phyloP scores from a whole-genome alignment of 2,888 invertebrate species.

The Pachymerium ferrugineum region DNA sequence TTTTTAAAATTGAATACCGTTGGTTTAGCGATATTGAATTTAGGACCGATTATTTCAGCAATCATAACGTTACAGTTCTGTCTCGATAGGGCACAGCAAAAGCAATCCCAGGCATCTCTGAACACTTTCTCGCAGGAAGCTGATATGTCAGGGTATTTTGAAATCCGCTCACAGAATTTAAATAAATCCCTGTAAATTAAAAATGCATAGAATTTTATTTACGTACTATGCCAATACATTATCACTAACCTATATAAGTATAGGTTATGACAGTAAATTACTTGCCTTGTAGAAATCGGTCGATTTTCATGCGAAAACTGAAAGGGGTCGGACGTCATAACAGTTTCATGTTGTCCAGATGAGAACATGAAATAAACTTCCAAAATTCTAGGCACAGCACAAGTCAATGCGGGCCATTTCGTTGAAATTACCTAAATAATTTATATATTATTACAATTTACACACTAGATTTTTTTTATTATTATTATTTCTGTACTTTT shows the following conservation, averaged over 20 bases:
- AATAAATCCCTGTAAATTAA: conserved; percentile 66
- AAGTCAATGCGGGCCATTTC: conserved; percentile 64
- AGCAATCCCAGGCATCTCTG: conserved; percentile 86
- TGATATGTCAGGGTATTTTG: conserved; percentile 64
- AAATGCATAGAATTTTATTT: not conserved
- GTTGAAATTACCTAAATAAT: conserved; percentile 45
- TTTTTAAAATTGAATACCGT: conserved; percentile 48
- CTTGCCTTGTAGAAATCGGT: conserved; percentile 46
- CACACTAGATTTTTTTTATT: not conserved
- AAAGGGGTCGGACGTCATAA: too few species aligned
- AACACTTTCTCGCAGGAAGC: conserved; percentile 53
- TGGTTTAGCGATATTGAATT: conserved; percentile 72
- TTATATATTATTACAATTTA: too few species aligned
- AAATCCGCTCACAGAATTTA: conserved; percentile 80
- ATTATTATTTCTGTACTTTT: conserved; percentile 54
- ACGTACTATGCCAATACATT: too few species aligned
- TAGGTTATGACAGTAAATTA: too few species aligned
- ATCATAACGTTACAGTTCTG: conserved; percentile 56
- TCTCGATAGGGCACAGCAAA: conserved; percentile 69
- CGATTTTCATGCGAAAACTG: conserved; percentile 44
- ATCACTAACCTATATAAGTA: too few species aligned
- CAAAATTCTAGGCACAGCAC: conserved; percentile 68
- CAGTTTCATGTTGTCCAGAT: conserved; percentile 57
- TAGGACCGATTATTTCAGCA: conserved; percentile 68
- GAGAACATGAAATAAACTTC: conserved; percentile 78